Evolutionary conservation across 2,888 invertebrate species (phyloP), one percentile per base, ranked within the genome.

Genomic region (Xestoiulus laeticollis): DNA sequence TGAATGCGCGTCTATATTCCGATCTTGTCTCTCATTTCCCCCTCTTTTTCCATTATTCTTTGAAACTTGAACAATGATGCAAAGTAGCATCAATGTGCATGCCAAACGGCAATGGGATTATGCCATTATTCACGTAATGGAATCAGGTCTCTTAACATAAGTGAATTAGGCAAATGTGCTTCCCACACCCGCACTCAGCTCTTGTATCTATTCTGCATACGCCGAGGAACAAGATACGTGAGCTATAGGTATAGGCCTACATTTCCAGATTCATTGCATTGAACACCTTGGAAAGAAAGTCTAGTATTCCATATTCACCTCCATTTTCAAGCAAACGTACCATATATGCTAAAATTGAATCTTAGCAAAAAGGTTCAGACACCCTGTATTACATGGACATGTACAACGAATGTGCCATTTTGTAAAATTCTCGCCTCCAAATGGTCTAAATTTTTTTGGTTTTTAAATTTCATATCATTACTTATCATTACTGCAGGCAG

Each of bases 151-250:
- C 87, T 87, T 87, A 86, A 59, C 86, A 86, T 86, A 87, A 87
- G 38, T 87, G 78, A 87, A 87, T 87, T 87, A 87, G 82, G 87
- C 87, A 87, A 87, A 87, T 87, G 87, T 82, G 78, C 87, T 84
- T 43, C 84, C 43, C 84, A 84, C 33, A 38, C 84, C 84, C 43
- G 84, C 33, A 84, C 84, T 84, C 43, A 84, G 33, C 43, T 84
- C 22, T 33, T 43, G n/a, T 22, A 68, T 68, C 68, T 68, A 68
- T 68, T 68, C 68, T 68, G 68, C 68, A 68, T 68, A 68, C 68
- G 8, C 10, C 12, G 68, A 68, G 68, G 68, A 68, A 68, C 68
- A 8, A 26, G 68, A 68, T 26, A 68, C 68, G 12, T 59, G 59
- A 59, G 19, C n/a, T 22, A 12, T 26, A 68, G 68, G 68, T 68